Base-by-base conservation (phyloP, 2,113 vertebrate species). In the Morone chrysops region DNA sequence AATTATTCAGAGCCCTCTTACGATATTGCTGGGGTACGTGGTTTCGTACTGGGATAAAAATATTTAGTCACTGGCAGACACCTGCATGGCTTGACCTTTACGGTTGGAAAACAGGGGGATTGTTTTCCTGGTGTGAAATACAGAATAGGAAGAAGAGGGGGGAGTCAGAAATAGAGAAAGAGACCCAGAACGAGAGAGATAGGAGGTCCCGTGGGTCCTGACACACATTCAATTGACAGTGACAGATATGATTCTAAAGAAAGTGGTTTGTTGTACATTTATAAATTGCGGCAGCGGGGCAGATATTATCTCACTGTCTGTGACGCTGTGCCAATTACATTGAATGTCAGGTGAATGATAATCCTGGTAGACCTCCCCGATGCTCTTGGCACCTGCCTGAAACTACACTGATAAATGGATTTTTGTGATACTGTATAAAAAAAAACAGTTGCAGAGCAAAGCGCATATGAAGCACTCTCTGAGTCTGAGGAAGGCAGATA, bases 1-100 rank as follows among this genome's bases (percentile, higher is more conserved):
- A 87, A 91, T 91, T 92, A 91, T 86, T 79, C 72, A 14, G 41
- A 81, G 70, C 68, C 83, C 87, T 88, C 78, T 54, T 13, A 82
- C 84, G 75, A 78, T 85, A 78, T 56, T 57, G 76, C 54, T 41
- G 53, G 14, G 17, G 10, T 36, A 5, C 13, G 48, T 53, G 68
- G 86, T 85, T 84, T 86, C 61, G 47, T 18, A 47, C 43, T 9
- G 47, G 74, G 51, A 77, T 56, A 69, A 66, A 90, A 90, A 87
- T 86, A 80, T 92, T 82, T 70, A 41, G 71, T 74, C 53, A 25
- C 45, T 45, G 62, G 83, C 83, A 73, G 51, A 67, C 72, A 87
- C 86, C 88, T 85, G 89, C 68, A 87, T 80, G 70, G 77, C 86
- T 90, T 93, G 89, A 93, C 92, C 90, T 95, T 93, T 94, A 73